Evolutionary conservation across 1,140 invertebrate species (phyloP).

Genomic region (Anoplolepis gracilipes): DNA sequence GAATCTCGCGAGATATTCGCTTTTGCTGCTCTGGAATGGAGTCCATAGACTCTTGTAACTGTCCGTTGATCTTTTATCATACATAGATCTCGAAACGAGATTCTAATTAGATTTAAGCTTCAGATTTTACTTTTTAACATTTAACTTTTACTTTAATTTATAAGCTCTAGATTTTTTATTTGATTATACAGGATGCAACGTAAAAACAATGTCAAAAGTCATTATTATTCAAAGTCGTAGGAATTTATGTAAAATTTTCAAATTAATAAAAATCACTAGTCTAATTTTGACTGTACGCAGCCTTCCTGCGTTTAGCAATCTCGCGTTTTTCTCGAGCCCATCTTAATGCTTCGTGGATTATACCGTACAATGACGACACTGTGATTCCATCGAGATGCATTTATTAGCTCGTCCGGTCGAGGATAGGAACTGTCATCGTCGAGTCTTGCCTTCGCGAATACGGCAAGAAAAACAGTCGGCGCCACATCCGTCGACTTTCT

Average conservation of each 20-base stretch:
- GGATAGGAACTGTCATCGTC: slow-evolving; percentile 35
- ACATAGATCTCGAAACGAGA: not conserved
- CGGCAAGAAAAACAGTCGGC: slow-evolving; percentile 46
- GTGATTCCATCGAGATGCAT: slow-evolving; percentile 31
- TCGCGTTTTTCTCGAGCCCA: not conserved
- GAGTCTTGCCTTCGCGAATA: slow-evolving; percentile 54
- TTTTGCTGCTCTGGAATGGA: not conserved
- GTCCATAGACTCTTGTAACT: not conserved
- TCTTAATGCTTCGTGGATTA: not conserved
- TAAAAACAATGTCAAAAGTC: not conserved
- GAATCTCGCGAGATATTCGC: not conserved
- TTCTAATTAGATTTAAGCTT: not conserved
- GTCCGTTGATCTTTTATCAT: not conserved
- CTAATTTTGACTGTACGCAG: not conserved
- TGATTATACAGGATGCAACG: not conserved
- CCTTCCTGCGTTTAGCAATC: not conserved
- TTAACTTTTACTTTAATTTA: slow-evolving; percentile 1
- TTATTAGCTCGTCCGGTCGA: not conserved
- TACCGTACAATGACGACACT: not conserved
- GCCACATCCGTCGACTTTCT: slow-evolving; percentile 70
- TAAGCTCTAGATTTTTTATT: not conserved
- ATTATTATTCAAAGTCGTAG: not conserved
- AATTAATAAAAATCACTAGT: not conserved
- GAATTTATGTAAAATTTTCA: not conserved
- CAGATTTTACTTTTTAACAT: too few relatives aligned